phyloP scores from a whole-genome alignment of 2,113 vertebrate species.

The Embiotoca jacksoni region DNA sequence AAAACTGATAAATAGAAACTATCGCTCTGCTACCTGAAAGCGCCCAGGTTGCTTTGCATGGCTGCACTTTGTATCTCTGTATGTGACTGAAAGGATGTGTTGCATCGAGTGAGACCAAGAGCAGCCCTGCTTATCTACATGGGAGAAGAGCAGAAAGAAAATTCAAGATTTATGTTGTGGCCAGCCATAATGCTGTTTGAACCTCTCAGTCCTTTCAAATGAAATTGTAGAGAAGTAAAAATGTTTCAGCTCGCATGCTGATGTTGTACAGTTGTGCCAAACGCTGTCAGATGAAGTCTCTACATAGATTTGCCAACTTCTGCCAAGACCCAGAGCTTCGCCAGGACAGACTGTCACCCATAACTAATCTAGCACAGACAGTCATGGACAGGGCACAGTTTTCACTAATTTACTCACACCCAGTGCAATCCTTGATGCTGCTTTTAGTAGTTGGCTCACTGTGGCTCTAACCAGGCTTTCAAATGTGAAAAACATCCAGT shows the following conservation, averaged over 20 bases:
- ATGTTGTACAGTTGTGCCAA: conserved; percentile 61
- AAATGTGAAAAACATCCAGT: conserved; percentile 11
- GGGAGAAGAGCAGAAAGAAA: conserved; percentile 43
- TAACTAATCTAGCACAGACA: conserved; percentile 66
- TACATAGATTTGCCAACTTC: conserved; percentile 56
- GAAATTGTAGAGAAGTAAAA: conserved; percentile 44
- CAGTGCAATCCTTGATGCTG: conserved; percentile 20
- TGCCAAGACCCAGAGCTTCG: conserved; percentile 60
- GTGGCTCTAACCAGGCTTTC: conserved; percentile 18
- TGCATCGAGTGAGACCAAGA: conserved; percentile 61
- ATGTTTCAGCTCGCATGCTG: conserved; percentile 37
- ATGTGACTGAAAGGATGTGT: conserved; percentile 74
- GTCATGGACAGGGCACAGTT: conserved; percentile 41
- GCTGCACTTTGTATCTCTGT: conserved; percentile 72
- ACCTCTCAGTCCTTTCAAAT: conserved; percentile 45
- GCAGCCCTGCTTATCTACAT: conserved; percentile 63
- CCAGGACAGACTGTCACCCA: conserved; percentile 66
- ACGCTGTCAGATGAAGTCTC: conserved; percentile 57
- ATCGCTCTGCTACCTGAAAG: conserved; percentile 68
- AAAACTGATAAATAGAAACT: conserved; percentile 79
- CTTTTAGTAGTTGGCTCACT: conserved; percentile 17
- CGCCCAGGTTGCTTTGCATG: conserved; percentile 67
- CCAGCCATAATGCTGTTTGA: conserved; percentile 40
- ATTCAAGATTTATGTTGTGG: conserved; percentile 63
- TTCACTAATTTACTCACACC: conserved; percentile 49